Conservation (phyloP, 1,140 invertebrate genomes). For the Helicoverpa zea region DNA sequence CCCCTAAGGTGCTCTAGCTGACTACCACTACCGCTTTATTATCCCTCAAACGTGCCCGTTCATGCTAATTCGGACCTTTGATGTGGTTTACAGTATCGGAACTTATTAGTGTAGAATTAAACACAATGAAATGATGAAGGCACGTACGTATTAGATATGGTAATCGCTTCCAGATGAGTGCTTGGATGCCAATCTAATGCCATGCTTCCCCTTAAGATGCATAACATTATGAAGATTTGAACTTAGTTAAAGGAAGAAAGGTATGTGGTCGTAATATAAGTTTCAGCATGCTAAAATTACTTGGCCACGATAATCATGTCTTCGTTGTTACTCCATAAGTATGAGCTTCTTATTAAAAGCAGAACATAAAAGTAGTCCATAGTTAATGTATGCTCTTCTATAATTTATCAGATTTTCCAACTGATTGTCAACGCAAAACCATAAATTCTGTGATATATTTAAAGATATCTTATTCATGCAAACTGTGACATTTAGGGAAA, state of each 20-base stretch:
- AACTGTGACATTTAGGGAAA: constrained; percentile 42
- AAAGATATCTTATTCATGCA: constrained; percentile 40
- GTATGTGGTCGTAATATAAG: not conserved
- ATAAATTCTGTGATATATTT: constrained; percentile 32
- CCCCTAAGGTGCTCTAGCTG: constrained; percentile 81
- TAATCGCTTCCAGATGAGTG: constrained; percentile 21
- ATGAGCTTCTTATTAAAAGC: too few relatives aligned
- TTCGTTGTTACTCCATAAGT: not conserved
- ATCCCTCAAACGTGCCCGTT: constrained; percentile 78
- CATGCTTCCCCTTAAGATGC: constrained; percentile 7
- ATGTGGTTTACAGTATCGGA: constrained; percentile 76
- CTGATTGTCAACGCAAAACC: constrained; percentile 8
- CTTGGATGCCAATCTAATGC: constrained; percentile 31
- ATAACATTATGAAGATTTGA: not conserved
- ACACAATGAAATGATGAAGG: constrained; percentile 52
- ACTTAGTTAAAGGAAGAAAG: not conserved
- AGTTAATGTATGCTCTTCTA: too few relatives aligned
- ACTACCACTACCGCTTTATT: constrained; percentile 78
- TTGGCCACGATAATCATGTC: not conserved
- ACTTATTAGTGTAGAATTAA: constrained; percentile 59
- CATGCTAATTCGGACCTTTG: constrained; percentile 83
- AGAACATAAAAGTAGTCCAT: too few relatives aligned
- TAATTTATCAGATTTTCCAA: not conserved
- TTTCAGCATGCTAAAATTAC: not conserved
- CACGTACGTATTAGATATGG: constrained; percentile 42